Base-by-base conservation (phyloP, 2,888 invertebrate genomes). In the Drosophila yooni region DNA sequence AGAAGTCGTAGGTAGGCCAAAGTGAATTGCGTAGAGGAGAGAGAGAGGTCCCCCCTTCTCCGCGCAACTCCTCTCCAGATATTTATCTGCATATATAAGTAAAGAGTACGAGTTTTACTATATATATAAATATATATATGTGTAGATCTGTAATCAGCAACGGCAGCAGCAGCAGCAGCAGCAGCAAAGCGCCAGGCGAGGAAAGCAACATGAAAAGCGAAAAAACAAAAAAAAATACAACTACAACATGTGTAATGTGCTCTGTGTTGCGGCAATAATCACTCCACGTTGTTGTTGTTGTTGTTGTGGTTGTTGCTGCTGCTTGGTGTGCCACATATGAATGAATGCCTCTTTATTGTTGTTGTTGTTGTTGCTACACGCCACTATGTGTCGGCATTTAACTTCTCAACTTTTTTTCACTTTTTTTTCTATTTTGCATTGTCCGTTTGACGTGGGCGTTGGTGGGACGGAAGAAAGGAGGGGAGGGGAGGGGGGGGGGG, bases 381-480 rank as follows among this genome's bases (percentile, higher is more conserved):
- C 88, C 77, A 81, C 89, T 81, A 80, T 80, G 74, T 89, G 88
- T 88, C 90, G 88, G 88, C 91, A 86, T 88, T 88, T 88, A 88
- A 88, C 88, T 88, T 89, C 91, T 88, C 91, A 88, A 91, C 88
- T 89, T 86, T 83, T 85, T 74, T 75, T 53, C 51, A 70, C 56
- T 82, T 83, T 88, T 83, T 76, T 82, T 70, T 68, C 57, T 65
- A 60, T 79, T 78, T 81, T 63, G 77, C 69, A 73, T 82, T 82
- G 79, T 71, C 82, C 82, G 76, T 67, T 79, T 80, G 72, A 72
- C 69, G 80, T 80, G 80, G 80, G 80, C 70, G 82, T 60, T 40
- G 38, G 29, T 43, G 43, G 38, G 7, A 7, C 11, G n/a, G 36
- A 25, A 13, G 15, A 5, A n/a, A 53, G 60, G 2, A 2, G 3